These are phyloP conservation scores for Nerophis lumbriciformis DNA, from an alignment of 2,113 vertebrate species.

Conservation along the genomic window DNA sequence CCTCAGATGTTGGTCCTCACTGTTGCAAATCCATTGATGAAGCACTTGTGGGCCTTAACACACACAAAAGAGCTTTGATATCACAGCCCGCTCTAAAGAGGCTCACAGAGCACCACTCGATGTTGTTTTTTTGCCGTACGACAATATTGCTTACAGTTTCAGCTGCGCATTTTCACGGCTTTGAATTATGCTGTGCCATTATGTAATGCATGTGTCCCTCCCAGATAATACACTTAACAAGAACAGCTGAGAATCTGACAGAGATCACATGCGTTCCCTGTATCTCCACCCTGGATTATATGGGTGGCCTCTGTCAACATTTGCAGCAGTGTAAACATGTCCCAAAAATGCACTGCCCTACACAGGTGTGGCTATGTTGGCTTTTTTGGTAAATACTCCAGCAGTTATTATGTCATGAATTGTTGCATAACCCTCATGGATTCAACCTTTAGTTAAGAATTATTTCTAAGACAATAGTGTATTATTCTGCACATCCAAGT, in stretches of 20 bases:
- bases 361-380: conserved; percentile 40
- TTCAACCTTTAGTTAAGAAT: neutral
- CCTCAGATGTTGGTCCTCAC: conserved; percentile 35
- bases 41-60: conserved; percentile 35
- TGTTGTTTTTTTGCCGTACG: neutral
- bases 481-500: too few species aligned
- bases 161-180: neutral
- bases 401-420: neutral
- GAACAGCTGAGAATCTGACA: conserved; percentile 29
- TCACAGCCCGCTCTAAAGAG: conserved; percentile 3
- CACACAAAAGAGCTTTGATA: conserved; percentile 53
- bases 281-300: conserved; percentile 23
- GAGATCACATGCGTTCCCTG: conserved; percentile 6
- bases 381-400: conserved; percentile 11
- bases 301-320: conserved; percentile 39
- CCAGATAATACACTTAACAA: conserved; percentile 48
- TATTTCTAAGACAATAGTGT: neutral
- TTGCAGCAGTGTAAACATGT: conserved; percentile 42
- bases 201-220: conserved; percentile 27
- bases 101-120: neutral
- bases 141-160: neutral
- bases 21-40: conserved; percentile 61
- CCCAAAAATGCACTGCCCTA: conserved; percentile 4
- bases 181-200: conserved; percentile 15
- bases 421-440: neutral